Evolutionary conservation across 37 sponge, comb jelly and placozoan genomes (phyloP).

Genomic region (Theonella swinhoei): DNA sequence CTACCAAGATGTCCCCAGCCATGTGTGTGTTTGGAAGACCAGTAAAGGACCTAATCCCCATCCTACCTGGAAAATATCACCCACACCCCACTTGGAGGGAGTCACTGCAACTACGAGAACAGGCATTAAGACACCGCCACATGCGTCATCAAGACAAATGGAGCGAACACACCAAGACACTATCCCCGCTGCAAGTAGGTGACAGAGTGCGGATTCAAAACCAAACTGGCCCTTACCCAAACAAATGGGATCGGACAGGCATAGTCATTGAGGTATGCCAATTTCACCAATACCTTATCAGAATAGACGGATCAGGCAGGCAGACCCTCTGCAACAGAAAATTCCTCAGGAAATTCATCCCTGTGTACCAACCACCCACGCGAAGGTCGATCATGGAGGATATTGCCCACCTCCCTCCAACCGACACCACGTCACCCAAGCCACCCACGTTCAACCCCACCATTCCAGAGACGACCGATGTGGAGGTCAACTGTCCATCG

Average conservation of each 20-base stretch:
- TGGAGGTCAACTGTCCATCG: neutral
- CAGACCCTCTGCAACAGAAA: constrained; percentile 43
- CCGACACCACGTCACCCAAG: constrained; percentile 14
- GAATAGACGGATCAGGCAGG: constrained; percentile 33
- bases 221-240: constrained; percentile 37
- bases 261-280: constrained; percentile 34
- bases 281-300: constrained; percentile 44
- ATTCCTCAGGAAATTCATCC: constrained; percentile 36
- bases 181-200: constrained; percentile 24
- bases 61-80: constrained; percentile 38
- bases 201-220: constrained; percentile 53
- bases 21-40: constrained; percentile 47
- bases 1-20: constrained; percentile 47
- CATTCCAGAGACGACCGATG: neutral
- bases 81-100: constrained; percentile 23
- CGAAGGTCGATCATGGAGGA: constrained; percentile 34
- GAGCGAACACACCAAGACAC: constrained; percentile 37
- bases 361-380: constrained; percentile 18
- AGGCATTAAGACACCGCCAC: constrained; percentile 37
- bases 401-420: constrained; percentile 13
- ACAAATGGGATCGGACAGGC: constrained; percentile 48
- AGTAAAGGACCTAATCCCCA: constrained; percentile 36
- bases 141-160: constrained; percentile 43
- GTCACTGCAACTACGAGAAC: neutral
- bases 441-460: neutral